Conservation (phyloP, 92 coral and sea anemone genomes). For the Bergia sp. region DNA sequence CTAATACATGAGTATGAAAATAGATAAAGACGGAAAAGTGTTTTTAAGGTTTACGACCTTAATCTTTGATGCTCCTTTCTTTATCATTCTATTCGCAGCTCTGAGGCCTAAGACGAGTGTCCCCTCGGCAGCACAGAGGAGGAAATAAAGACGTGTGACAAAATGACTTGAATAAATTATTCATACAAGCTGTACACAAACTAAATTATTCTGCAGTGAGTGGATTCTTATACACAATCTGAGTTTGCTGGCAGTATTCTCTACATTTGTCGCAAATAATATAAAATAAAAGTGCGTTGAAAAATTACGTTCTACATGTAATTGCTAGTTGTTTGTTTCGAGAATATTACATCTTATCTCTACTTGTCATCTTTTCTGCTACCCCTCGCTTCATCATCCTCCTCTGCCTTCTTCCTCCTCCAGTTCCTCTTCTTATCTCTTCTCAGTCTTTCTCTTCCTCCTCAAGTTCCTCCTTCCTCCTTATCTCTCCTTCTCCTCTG, state of each 20-base stretch:
- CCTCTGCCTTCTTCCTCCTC: neutral
- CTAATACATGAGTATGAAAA: too few species aligned
- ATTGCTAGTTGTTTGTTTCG: neutral
- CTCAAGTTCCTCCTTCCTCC: neutral
- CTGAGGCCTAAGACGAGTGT: conserved; percentile 97
- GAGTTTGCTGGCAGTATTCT: neutral
- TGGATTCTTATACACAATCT: neutral
- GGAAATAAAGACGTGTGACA: conserved; percentile 45
- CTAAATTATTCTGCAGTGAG: neutral
- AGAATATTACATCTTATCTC: neutral
- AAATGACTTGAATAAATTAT: neutral
- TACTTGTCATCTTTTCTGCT: neutral
- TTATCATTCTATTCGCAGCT: conserved; percentile 55
- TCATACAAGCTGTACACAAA: neutral
- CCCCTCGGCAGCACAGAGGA: conserved; percentile 45
- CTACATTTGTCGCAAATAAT: neutral
- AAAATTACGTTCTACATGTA: neutral
- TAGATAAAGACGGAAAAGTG: too few species aligned
- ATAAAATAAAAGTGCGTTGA: neutral
- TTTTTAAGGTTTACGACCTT: too few species aligned
- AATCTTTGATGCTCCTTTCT: neutral
- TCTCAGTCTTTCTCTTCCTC: neutral
- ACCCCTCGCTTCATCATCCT: neutral
- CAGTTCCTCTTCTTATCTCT: neutral
- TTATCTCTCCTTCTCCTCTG: too few species aligned